These are phyloP conservation scores for Trachelus troglodyta DNA, from an alignment of 2,888 invertebrate species.

Conservation along the genomic window DNA sequence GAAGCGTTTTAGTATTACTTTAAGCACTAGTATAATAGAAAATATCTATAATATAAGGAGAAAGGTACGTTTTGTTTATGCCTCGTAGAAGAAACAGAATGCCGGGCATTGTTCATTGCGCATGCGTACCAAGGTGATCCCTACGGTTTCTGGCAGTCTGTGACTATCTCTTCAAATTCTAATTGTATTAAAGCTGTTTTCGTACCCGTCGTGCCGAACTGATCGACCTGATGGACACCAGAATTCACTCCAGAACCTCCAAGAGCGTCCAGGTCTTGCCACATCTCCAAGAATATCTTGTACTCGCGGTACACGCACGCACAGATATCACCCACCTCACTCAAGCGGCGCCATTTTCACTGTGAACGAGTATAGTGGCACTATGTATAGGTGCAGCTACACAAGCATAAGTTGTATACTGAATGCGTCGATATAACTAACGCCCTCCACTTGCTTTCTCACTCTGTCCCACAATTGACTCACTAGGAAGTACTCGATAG, in stretches of 20 bases:
- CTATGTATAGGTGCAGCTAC: not conserved
- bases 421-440: not conserved
- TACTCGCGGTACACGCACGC: conserved; percentile 28
- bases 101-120: conserved; percentile 12
- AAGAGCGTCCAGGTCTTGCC: conserved; percentile 61
- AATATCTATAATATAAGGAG: not conserved
- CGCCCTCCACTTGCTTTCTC: not conserved
- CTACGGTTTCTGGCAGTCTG: not conserved
- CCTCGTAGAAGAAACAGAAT: not conserved
- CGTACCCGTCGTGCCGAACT: conserved; percentile 60
- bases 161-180: not conserved
- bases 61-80: conserved; percentile 3
- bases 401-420: not conserved
- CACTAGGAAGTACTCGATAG: not conserved
- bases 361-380: conserved; percentile 23
- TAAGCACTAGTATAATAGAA: not conserved
- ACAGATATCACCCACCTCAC: conserved; percentile 46
- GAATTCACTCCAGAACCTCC: conserved; percentile 57
- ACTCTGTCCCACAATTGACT: not conserved
- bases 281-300: conserved; percentile 49
- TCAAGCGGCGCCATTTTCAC: conserved; percentile 61
- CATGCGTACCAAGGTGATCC: conserved; percentile 23
- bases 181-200: conserved; percentile 4
- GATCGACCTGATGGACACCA: conserved; percentile 60
- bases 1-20: not conserved